Evolutionary conservation across 2,888 invertebrate species (phyloP).

Genomic region (Chrysomela aeneicollis): DNA sequence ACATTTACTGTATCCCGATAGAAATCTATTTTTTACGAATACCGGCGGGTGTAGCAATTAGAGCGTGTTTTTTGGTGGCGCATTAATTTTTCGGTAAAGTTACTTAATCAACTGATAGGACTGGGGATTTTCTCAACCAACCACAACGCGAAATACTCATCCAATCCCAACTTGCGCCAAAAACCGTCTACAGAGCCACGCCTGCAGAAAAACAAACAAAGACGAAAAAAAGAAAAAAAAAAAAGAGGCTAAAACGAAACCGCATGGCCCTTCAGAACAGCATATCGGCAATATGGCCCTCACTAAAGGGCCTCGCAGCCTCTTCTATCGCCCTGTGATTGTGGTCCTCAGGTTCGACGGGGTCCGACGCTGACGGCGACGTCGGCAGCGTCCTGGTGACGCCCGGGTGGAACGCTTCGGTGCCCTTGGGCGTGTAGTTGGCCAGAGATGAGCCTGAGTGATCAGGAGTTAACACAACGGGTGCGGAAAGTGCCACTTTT

Average conservation of each 20-base stretch:
- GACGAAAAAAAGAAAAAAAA: not conserved
- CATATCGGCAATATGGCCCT: conserved; percentile 59
- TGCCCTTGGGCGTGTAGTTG: conserved; percentile 85
- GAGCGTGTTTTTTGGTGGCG: too few species aligned
- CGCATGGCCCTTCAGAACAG: conserved; percentile 52
- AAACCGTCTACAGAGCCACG: conserved; percentile 4
- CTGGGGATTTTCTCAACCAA: too few species aligned
- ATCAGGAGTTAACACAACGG: not conserved
- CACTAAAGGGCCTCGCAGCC: conserved; percentile 56
- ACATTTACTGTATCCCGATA: too few species aligned
- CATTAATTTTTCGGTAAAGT: too few species aligned
- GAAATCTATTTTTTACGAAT: too few species aligned
- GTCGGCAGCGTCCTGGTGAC: conserved; percentile 72
- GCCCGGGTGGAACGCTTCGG: conserved; percentile 79
- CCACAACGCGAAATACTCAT: too few species aligned
- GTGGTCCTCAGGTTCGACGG: conserved; percentile 57
- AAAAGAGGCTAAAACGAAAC: too few species aligned
- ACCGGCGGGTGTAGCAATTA: too few species aligned
- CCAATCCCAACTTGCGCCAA: conserved; percentile 21
- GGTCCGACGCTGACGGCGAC: conserved; percentile 62
- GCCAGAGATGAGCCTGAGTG: conserved; percentile 68
- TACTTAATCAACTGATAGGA: too few species aligned
- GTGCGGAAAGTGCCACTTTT: too few species aligned
- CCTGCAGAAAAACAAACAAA: too few species aligned
- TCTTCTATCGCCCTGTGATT: conserved; percentile 41